A percentile compares a stretch with the other conserved stretches of the same genome.
phyloP scores from a whole-genome alignment of 2,888 invertebrate species.

The Phengaris arion region DNA sequence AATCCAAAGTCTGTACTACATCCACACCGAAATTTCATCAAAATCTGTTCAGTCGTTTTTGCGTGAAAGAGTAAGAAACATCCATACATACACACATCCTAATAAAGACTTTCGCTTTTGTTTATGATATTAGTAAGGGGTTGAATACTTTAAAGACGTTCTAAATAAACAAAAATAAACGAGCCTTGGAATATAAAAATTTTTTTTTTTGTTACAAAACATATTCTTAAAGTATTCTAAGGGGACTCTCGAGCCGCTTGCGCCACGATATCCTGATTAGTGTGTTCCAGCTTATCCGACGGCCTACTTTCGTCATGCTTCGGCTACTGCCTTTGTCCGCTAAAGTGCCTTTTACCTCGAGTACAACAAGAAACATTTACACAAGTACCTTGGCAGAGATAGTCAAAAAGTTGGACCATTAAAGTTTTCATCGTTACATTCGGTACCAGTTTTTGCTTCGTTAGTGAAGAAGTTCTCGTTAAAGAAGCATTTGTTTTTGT shows the following conservation, averaged over 20 bases:
- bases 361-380: conserved; percentile 28
- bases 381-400: conserved; percentile 31
- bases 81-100: too few relatives aligned
- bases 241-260: not conserved
- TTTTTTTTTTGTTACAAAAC: not conserved
- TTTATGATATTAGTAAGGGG: too few relatives aligned
- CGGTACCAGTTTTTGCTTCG: conserved; percentile 27
- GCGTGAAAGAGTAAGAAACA: too few relatives aligned
- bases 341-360: conserved; percentile 30
- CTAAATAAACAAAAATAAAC: not conserved
- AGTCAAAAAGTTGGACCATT: conserved; percentile 29
- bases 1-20: too few relatives aligned
- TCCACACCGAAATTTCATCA: too few relatives aligned
- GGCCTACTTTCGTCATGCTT: conserved; percentile 56
- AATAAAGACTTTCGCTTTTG: too few relatives aligned
- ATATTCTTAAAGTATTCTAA: conserved; percentile 17
- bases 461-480: conserved; percentile 27
- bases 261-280: conserved; percentile 31
- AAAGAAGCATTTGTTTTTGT: conserved; percentile 29
- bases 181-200: not conserved
- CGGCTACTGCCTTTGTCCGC: conserved; percentile 54
- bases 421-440: conserved; percentile 27
- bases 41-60: too few relatives aligned
- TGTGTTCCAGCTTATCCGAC: conserved; percentile 37
- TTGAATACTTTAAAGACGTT: too few relatives aligned